Conservation (phyloP, 2,113 vertebrate species). For the Cyprinodon variegatus region DNA sequence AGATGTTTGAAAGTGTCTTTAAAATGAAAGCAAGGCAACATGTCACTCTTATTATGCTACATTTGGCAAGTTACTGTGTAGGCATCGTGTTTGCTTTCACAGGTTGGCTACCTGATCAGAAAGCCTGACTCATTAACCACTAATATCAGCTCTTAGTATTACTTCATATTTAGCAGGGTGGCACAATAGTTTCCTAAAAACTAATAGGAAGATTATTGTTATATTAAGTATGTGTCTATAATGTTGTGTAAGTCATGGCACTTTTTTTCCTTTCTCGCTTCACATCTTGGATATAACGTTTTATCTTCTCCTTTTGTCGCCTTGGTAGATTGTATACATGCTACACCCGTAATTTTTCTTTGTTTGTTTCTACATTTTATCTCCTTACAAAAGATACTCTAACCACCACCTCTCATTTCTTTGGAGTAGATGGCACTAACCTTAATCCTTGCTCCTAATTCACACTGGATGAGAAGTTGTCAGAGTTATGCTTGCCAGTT, state of each 20-base stretch:
- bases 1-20: neutral
- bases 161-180: neutral
- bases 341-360: slow-evolving; percentile 29
- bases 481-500: slow-evolving; percentile 55
- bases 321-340: slow-evolving; percentile 46
- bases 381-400: slow-evolving; percentile 44
- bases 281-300: slow-evolving; percentile 93
- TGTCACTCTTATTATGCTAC: too few species aligned
- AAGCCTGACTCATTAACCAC: neutral
- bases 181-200: neutral
- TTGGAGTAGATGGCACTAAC: slow-evolving; percentile 46
- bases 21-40: neutral
- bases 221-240: neutral
- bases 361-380: slow-evolving; percentile 13
- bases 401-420: slow-evolving; percentile 12
- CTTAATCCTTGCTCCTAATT: slow-evolving; percentile 48
- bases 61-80: too few species aligned
- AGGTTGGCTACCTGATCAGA: neutral
- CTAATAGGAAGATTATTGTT: neutral
- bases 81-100: neutral
- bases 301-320: slow-evolving; percentile 50
- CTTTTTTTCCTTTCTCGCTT: slow-evolving; percentile 78
- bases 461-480: slow-evolving; percentile 42
- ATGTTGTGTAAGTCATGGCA: slow-evolving; percentile 23
- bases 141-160: neutral